phyloP scores from a whole-genome alignment of 2,113 vertebrate genomes.

The Bagarius yarrelli region DNA sequence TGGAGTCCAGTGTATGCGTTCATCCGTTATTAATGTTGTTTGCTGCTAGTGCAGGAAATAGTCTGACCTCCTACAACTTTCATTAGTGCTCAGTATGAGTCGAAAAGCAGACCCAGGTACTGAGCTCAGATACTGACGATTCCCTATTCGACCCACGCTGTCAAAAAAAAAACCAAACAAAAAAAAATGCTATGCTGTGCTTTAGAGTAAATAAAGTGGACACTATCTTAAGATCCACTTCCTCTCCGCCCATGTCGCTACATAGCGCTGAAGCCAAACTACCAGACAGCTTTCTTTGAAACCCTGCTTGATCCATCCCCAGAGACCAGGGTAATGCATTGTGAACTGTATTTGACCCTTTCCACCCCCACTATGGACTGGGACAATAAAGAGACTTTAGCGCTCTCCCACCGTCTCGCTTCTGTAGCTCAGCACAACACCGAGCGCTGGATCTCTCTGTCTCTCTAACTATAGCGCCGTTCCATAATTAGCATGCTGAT shows the following conservation, averaged over 20 bases:
- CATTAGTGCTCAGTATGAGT: no score
- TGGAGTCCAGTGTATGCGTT: neutral
- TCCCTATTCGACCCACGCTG: neutral
- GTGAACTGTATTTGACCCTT: slow-evolving; percentile 53
- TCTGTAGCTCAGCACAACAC: slow-evolving; percentile 4
- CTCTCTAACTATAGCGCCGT: slow-evolving; percentile 39
- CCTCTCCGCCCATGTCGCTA: slow-evolving; percentile 13
- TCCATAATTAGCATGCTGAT: slow-evolving; percentile 45
- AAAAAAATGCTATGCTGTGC: neutral
- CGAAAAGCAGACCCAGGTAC: neutral
- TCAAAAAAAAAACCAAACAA: neutral
- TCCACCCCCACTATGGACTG: slow-evolving; percentile 33
- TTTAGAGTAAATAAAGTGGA: neutral
- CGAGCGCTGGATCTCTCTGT: slow-evolving; percentile 37
- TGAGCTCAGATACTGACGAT: neutral
- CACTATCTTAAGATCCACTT: slow-evolving; percentile 23
- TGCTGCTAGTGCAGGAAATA: neutral
- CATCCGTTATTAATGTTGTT: neutral
- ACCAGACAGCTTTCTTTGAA: slow-evolving; percentile 34
- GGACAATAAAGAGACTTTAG: slow-evolving; percentile 28
- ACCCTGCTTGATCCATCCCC: slow-evolving; percentile 44
- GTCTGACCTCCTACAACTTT: neutral
- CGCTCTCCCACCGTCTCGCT: neutral
- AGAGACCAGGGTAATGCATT: slow-evolving; percentile 43
- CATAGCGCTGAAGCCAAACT: neutral